Evolutionary conservation across 2,797 vertebrate genomes (phyloP).

Genomic region (Smutsia gigantea): DNA sequence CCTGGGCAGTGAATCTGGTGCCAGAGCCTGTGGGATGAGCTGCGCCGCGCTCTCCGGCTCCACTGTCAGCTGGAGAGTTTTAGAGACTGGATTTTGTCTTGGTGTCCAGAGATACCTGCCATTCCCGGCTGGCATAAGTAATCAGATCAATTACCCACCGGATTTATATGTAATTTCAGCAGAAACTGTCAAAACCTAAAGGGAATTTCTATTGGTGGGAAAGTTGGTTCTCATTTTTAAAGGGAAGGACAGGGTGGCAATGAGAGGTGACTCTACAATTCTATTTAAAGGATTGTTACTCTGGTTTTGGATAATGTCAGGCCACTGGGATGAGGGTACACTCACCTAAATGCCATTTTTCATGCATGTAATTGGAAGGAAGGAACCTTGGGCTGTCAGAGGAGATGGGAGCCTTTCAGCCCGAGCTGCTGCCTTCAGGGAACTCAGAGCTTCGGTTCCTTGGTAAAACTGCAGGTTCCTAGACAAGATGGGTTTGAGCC

Average conservation of each 20-base stretch:
- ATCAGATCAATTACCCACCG: neutral
- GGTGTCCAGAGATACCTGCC: neutral
- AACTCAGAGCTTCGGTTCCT: neutral
- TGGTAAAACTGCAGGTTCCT: neutral
- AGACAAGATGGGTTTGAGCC: neutral
- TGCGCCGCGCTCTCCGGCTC: neutral
- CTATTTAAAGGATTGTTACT: conserved; percentile 37
- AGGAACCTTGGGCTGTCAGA: neutral
- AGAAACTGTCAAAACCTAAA: neutral
- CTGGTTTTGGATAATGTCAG: conserved; percentile 44
- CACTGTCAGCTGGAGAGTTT: neutral
- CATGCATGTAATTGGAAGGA: neutral
- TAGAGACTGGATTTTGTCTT: neutral
- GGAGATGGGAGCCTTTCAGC: neutral
- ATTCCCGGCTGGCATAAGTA: neutral
- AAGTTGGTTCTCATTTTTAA: neutral
- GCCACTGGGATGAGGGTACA: neutral
- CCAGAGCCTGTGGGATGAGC: neutral
- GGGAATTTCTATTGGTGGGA: neutral
- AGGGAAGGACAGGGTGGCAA: neutral
- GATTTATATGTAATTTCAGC: neutral
- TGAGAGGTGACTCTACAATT: neutral
- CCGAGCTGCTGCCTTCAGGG: neutral
- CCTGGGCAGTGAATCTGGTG: neutral
- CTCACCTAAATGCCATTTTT: conserved; percentile 31